Conservation (phyloP, 2,888 invertebrate genomes). For the Pogonocherus hispidulus region DNA sequence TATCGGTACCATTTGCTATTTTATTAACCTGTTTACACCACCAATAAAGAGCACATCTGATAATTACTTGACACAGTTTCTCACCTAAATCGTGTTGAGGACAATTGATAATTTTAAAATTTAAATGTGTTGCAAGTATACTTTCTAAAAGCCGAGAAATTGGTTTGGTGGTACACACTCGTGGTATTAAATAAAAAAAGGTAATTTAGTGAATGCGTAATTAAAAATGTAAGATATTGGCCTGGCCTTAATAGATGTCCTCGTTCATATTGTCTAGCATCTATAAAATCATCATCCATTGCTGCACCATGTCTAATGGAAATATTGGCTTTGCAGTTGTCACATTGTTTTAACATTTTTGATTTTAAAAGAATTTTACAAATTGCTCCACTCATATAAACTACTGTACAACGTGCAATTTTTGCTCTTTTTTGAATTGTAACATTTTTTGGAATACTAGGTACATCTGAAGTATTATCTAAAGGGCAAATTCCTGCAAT, state of each 20-base stretch:
- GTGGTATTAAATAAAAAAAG: neutral
- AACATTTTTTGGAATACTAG: too few relatives aligned
- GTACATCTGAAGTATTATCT: too few relatives aligned
- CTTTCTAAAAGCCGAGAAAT: neutral
- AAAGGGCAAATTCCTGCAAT: too few relatives aligned
- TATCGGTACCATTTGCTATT: neutral
- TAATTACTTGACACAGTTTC: neutral
- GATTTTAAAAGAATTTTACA: neutral
- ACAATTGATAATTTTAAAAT: neutral
- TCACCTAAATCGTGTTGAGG: neutral
- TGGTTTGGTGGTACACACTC: neutral
- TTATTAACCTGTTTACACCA: neutral
- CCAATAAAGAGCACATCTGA: neutral
- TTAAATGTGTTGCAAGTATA: neutral
- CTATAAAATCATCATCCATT: constrained; percentile 22
- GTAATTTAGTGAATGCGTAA: neutral
- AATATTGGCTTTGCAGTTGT: neutral
- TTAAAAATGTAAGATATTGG: constrained; percentile 6
- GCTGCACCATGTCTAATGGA: neutral
- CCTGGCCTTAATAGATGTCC: constrained; percentile 20
- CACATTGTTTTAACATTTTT: neutral
- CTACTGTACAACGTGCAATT: too few relatives aligned
- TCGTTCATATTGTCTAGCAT: constrained; percentile 25
- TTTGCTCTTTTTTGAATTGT: too few relatives aligned
- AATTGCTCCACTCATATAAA: too few relatives aligned